Conservation (phyloP, 1,140 invertebrate genomes). For the Paraescarpia echinospica region DNA sequence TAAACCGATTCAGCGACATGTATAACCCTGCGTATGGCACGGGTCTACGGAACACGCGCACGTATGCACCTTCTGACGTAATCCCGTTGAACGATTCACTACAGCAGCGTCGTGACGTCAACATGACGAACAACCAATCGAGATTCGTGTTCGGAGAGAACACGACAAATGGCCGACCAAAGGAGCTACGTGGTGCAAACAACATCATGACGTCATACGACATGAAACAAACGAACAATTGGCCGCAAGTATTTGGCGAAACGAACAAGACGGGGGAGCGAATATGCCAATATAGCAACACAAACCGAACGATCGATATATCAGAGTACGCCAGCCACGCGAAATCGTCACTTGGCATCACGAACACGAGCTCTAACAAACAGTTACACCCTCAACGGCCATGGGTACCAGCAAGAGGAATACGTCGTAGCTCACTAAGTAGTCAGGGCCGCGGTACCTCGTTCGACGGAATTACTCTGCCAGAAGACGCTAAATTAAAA, state of each 20-base stretch:
- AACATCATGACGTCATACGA: background rate
- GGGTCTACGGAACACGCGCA: background rate
- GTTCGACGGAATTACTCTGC: background rate
- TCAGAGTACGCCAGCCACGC: background rate
- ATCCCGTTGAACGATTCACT: background rate
- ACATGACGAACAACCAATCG: background rate
- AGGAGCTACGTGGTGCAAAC: background rate
- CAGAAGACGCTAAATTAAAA: background rate
- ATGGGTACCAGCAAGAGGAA: background rate
- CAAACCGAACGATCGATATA: background rate
- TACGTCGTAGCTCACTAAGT: background rate
- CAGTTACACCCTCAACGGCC: background rate
- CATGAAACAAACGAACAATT: background rate
- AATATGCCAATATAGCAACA: background rate
- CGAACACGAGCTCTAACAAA: background rate
- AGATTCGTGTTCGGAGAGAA: background rate
- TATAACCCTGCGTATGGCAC: background rate
- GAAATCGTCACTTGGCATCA: background rate
- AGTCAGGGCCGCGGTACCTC: background rate
- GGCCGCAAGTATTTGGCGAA: background rate
- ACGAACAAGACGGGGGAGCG: background rate
- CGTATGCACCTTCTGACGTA: too few relatives aligned
- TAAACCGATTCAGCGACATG: background rate
- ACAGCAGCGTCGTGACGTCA: background rate
- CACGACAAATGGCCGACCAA: background rate